These are phyloP conservation scores for Chascanopsetta lugubris DNA, from an alignment of 2,113 vertebrate genomes.

Conservation along the genomic window DNA sequence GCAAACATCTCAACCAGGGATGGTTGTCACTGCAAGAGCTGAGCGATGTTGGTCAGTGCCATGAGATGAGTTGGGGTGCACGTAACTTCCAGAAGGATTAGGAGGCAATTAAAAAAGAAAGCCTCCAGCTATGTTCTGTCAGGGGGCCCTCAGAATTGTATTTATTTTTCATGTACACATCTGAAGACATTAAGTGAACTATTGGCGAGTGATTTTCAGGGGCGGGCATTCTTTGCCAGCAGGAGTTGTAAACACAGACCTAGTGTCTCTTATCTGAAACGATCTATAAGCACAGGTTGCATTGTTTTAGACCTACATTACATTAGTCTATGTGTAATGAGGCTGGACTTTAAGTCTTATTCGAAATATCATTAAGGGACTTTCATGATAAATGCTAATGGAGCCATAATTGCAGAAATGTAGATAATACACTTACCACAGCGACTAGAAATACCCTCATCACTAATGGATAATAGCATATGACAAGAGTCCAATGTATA, in stretches of 20 bases:
- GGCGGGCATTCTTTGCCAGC: background rate
- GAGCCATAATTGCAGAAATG: too few species aligned
- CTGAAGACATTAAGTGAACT: conserved; percentile 4
- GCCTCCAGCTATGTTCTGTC: background rate
- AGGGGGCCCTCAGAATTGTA: conserved; percentile 2
- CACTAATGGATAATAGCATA: too few species aligned
- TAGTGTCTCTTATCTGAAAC: background rate
- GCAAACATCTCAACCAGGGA: background rate
- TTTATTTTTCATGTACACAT: background rate
- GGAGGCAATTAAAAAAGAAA: background rate
- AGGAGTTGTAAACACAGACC: background rate
- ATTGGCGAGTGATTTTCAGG: background rate
- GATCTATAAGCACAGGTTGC: too few species aligned
- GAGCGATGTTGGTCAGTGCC: too few species aligned
- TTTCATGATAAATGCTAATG: too few species aligned
- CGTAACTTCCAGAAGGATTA: conserved; percentile 3
- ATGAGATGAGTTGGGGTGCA: background rate
- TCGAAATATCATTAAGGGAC: too few species aligned
- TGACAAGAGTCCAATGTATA: too few species aligned
- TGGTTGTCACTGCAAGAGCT: conserved; percentile 18
- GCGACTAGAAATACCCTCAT: too few species aligned
- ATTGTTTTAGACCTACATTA: too few species aligned
- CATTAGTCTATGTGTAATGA: too few species aligned
- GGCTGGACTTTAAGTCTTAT: too few species aligned
- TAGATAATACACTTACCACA: too few species aligned